These are phyloP conservation scores for Halocynthia roretzi DNA, from an alignment of 23 tunicate genomes.

Conservation along the genomic window DNA sequence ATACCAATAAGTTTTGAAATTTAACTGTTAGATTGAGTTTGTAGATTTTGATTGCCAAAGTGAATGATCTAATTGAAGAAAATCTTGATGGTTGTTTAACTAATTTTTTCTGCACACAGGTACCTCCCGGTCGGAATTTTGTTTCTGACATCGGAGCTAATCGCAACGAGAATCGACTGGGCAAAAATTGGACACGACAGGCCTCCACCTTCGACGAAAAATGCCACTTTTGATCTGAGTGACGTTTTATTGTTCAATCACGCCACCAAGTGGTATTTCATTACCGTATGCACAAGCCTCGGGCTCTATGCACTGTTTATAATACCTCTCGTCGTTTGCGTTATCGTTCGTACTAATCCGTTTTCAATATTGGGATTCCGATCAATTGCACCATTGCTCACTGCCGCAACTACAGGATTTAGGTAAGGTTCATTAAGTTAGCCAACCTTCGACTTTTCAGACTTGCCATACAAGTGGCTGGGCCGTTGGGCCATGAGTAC, in stretches of 20 bases:
- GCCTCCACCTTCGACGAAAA: not conserved
- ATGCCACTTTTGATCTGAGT: not conserved
- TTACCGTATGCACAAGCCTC: conserved; percentile 5
- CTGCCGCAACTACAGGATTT: conserved; percentile 6
- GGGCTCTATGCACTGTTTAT: conserved; percentile 2
- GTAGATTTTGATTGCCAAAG: too few relatives aligned
- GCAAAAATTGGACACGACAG: not conserved
- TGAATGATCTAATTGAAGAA: too few relatives aligned
- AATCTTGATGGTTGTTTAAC: too few relatives aligned
- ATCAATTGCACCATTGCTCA: not conserved
- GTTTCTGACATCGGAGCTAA: conserved; percentile 6
- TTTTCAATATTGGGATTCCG: conserved; percentile 11
- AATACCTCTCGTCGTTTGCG: conserved; percentile 13
- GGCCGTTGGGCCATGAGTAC: too few relatives aligned
- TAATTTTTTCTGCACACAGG: not conserved
- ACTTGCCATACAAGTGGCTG: too few relatives aligned
- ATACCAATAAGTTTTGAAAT: too few relatives aligned
- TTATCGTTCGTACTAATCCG: conserved; percentile 2
- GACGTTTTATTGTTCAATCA: not conserved
- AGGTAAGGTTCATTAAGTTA: not conserved
- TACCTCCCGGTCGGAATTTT: conserved; percentile 16
- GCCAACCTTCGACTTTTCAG: too few relatives aligned
- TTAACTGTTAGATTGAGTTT: too few relatives aligned
- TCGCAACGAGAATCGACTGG: conserved; percentile 18
- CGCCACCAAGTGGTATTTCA: conserved; percentile 24